Conservation (phyloP, 2,888 invertebrate genomes). For the Kuschelorhynchus macadamiae region DNA sequence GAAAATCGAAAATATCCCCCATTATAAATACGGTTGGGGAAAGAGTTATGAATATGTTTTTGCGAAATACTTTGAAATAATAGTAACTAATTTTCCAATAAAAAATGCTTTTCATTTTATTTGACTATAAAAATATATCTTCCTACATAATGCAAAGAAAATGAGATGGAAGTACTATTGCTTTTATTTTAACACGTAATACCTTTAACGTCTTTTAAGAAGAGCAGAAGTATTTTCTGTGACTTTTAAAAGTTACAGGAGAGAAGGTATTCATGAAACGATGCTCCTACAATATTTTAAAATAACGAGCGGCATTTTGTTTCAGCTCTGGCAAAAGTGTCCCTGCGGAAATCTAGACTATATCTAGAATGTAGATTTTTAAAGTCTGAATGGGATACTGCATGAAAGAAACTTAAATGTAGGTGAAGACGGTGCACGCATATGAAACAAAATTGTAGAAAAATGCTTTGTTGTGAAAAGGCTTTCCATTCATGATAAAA, state of each 20-base stretch:
- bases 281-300: constrained; percentile 43
- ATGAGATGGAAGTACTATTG: too few relatives aligned
- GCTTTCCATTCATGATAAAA: too few relatives aligned
- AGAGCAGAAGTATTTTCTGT: constrained; percentile 15
- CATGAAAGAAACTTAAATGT: constrained; percentile 24
- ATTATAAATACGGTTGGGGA: too few relatives aligned
- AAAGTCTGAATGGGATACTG: constrained; percentile 28
- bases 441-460: not conserved
- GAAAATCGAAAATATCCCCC: too few relatives aligned
- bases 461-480: not conserved
- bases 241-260: constrained; percentile 30
- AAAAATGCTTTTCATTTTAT: too few relatives aligned
- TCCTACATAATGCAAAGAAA: too few relatives aligned
- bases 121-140: too few relatives aligned
- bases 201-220: not conserved
- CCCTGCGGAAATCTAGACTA: constrained; percentile 43
- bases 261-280: constrained; percentile 38
- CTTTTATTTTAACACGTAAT: too few relatives aligned
- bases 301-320: constrained; percentile 44
- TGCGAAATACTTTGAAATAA: too few relatives aligned
- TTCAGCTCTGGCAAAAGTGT: constrained; percentile 39
- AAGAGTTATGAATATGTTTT: too few relatives aligned
- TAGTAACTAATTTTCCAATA: too few relatives aligned
- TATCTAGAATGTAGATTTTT: constrained; percentile 42
- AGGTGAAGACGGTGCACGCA: not conserved